A percentile compares a stretch with the other conserved stretches of the same genome.
These are phyloP conservation scores for Sardinella longiceps DNA, from an alignment of 2,797 vertebrate species.

Conservation along the genomic window DNA sequence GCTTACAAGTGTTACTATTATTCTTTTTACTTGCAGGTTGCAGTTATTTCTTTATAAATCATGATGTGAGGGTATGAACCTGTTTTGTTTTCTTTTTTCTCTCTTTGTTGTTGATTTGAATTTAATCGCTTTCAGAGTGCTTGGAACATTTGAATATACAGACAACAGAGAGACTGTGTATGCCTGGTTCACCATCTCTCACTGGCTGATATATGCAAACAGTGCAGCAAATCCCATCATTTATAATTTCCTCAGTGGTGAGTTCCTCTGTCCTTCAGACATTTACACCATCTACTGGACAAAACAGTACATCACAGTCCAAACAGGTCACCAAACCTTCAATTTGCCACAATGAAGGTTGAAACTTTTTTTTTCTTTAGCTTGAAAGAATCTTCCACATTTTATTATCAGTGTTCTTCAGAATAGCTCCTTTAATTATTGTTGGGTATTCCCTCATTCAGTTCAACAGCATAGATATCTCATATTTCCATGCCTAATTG, in stretches of 20 bases:
- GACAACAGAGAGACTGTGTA: constrained; percentile 93
- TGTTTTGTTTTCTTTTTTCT: background rate
- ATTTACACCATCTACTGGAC: constrained; percentile 64
- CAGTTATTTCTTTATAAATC: background rate
- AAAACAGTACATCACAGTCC: constrained; percentile 15
- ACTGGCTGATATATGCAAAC: constrained; percentile 98
- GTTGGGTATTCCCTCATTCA: background rate
- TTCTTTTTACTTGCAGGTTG: background rate
- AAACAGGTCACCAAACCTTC: background rate
- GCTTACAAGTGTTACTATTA: background rate
- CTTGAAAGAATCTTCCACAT: constrained; percentile 27
- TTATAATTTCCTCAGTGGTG: constrained; percentile 98
- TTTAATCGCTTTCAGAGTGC: constrained; percentile 78
- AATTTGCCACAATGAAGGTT: background rate
- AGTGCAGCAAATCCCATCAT: constrained; percentile 98
- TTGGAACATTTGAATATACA: constrained; percentile 89
- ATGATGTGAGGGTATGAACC: background rate
- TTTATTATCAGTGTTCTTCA: background rate
- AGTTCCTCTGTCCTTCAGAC: constrained; percentile 63
- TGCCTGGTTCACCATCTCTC: constrained; percentile 96
- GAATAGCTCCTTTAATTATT: background rate
- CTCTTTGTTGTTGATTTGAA: background rate
- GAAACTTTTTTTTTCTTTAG: background rate
- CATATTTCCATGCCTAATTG: background rate
- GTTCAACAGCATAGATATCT: background rate